These are phyloP conservation scores for Chrysolina oricalcia DNA, from an alignment of 2,888 invertebrate species.

Conservation along the genomic window DNA sequence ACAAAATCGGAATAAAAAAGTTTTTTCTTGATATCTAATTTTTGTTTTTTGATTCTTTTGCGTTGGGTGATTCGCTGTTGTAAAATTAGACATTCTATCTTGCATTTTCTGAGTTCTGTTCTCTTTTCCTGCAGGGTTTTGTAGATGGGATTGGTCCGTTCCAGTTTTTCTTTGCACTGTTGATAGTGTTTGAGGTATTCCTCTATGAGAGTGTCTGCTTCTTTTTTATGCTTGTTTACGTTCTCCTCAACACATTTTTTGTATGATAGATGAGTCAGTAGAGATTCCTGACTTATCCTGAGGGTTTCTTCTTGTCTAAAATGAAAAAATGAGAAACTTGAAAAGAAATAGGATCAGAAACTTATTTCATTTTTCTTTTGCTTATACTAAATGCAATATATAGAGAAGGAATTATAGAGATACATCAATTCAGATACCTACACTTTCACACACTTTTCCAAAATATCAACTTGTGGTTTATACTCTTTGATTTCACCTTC, in stretches of 20 bases:
- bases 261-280: conserved; percentile 35
- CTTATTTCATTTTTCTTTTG: neutral
- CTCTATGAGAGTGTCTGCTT: conserved; percentile 31
- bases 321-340: neutral
- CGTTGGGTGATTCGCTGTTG: conserved; percentile 32
- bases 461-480: conserved; percentile 32
- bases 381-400: neutral
- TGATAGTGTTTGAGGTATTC: conserved; percentile 33
- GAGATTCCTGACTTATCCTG: conserved; percentile 33
- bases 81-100: conserved; percentile 36
- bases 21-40: conserved; percentile 25
- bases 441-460: conserved; percentile 36
- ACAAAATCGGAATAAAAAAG: conserved; percentile 42
- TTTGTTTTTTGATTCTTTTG: conserved; percentile 31
- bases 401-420: too few species aligned
- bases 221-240: conserved; percentile 33
- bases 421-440: conserved; percentile 26
- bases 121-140: conserved; percentile 41
- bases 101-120: conserved; percentile 34
- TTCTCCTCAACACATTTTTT: conserved; percentile 35
- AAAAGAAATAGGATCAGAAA: neutral
- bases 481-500: conserved; percentile 40
- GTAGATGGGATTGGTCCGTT: conserved; percentile 39
- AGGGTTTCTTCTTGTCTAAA: conserved; percentile 38
- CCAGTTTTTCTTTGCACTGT: conserved; percentile 36